phyloP scores from a whole-genome alignment of 2,888 invertebrate species.

The Aphidoletes aphidimyza region DNA sequence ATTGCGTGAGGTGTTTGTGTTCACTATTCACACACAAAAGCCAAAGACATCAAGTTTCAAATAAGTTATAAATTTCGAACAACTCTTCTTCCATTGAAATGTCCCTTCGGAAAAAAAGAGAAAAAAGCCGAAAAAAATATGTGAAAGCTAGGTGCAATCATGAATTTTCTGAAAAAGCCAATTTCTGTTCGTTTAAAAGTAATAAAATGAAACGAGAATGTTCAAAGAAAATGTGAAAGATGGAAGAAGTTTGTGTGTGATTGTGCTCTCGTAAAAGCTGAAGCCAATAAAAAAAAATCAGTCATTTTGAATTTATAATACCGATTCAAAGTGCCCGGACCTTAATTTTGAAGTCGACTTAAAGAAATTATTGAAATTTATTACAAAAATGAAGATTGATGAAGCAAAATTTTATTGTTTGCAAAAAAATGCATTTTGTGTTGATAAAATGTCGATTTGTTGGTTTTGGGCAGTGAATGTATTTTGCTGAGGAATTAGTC shows the following conservation, averaged over 20 bases:
- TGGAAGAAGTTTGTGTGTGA: neutral
- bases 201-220: neutral
- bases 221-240: slow-evolving; percentile 10
- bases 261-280: neutral
- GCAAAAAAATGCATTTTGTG: too few relatives aligned
- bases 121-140: neutral
- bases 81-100: neutral
- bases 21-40: too few relatives aligned
- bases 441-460: too few relatives aligned
- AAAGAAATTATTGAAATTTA: too few relatives aligned
- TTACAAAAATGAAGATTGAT: too few relatives aligned
- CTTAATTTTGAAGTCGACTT: too few relatives aligned
- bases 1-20: neutral
- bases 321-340: too few relatives aligned
- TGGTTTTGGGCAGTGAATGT: too few relatives aligned
- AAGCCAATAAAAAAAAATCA: neutral
- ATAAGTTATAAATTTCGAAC: slow-evolving; percentile 7
- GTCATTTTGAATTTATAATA: slow-evolving; percentile 20
- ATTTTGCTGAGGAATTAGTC: too few relatives aligned
- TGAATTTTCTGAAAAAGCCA: neutral
- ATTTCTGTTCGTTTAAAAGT: neutral
- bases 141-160: neutral
- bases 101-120: too few relatives aligned
- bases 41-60: neutral
- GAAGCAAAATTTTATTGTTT: too few relatives aligned